Conservation (phyloP, 2,888 invertebrate species). For the Agriopis marginaria region DNA sequence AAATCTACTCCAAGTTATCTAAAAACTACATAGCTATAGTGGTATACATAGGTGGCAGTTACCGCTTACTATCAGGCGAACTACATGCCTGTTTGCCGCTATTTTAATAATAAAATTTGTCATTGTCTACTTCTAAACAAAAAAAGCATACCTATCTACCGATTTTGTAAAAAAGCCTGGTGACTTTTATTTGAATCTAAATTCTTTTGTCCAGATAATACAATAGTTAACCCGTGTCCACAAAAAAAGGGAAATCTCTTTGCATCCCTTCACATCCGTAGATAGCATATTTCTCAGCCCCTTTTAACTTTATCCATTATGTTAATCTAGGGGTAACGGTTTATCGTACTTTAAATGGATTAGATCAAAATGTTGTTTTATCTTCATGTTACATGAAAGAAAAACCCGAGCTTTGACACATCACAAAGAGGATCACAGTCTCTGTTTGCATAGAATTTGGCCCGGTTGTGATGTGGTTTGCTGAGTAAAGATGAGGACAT, state of each 20-base stretch:
- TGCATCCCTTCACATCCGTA: slow-evolving; percentile 67
- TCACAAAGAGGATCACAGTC: slow-evolving; percentile 48
- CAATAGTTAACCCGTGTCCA: slow-evolving; percentile 71
- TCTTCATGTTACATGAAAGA: slow-evolving; percentile 55
- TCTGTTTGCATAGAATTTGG: slow-evolving; percentile 39
- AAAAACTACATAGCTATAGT: no score
- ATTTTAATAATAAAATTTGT: no score
- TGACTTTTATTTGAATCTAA: slow-evolving; percentile 59
- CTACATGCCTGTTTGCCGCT: no score
- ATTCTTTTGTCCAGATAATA: slow-evolving; percentile 66
- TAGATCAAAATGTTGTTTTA: slow-evolving; percentile 65
- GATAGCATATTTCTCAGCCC: slow-evolving; percentile 72
- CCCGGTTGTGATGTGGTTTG: slow-evolving; percentile 40
- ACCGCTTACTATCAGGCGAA: no score
- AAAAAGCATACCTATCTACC: no score
- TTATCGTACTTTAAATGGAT: slow-evolving; percentile 73
- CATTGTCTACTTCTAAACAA: no score
- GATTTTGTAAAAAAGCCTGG: background rate
- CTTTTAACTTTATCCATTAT: slow-evolving; percentile 77
- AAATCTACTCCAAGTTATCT: no score
- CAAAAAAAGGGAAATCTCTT: slow-evolving; percentile 70
- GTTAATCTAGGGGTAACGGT: slow-evolving; percentile 74
- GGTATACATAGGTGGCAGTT: no score
- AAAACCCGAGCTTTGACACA: slow-evolving; percentile 54
- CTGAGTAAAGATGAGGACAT: slow-evolving; percentile 20